Conservation (phyloP, 2,888 invertebrate species). For the Sphaerolaimus hirsutus region DNA sequence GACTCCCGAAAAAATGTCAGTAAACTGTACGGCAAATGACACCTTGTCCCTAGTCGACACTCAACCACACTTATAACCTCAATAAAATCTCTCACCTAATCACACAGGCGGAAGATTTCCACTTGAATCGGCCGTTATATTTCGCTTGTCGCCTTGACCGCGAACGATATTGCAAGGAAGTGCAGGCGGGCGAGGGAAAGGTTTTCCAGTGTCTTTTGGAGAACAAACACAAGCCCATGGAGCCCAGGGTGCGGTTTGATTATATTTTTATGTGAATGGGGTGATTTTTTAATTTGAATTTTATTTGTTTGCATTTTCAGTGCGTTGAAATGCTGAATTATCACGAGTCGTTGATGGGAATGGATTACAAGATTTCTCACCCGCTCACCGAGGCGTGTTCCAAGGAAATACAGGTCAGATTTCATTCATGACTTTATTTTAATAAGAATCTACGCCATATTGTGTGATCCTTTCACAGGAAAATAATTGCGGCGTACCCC, state of each 20-base stretch:
- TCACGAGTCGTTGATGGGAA: slow-evolving; percentile 60
- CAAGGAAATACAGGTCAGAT: slow-evolving; percentile 48
- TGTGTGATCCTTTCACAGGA: too few relatives aligned
- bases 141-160: slow-evolving; percentile 66
- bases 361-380: slow-evolving; percentile 67
- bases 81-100: too few relatives aligned
- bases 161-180: slow-evolving; percentile 43
- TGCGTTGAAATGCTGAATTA: slow-evolving; percentile 60
- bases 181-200: slow-evolving; percentile 49
- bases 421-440: neutral
- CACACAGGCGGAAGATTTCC: slow-evolving; percentile 49
- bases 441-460: too few relatives aligned
- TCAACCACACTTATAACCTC: too few relatives aligned
- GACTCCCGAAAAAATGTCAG: too few relatives aligned
- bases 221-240: slow-evolving; percentile 35
- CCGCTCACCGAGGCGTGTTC: slow-evolving; percentile 65
- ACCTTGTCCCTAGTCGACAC: too few relatives aligned
- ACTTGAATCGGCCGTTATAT: slow-evolving; percentile 63
- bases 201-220: slow-evolving; percentile 68
- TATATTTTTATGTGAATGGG: neutral
- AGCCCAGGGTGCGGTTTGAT: slow-evolving; percentile 4
- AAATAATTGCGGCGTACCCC: neutral
- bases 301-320: slow-evolving; percentile 15
- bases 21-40: too few relatives aligned
- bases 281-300: neutral